Evolutionary conservation across 37 sponge, comb jelly and placozoan genomes (phyloP).

Genomic region (Lycopodina hypogea): DNA sequence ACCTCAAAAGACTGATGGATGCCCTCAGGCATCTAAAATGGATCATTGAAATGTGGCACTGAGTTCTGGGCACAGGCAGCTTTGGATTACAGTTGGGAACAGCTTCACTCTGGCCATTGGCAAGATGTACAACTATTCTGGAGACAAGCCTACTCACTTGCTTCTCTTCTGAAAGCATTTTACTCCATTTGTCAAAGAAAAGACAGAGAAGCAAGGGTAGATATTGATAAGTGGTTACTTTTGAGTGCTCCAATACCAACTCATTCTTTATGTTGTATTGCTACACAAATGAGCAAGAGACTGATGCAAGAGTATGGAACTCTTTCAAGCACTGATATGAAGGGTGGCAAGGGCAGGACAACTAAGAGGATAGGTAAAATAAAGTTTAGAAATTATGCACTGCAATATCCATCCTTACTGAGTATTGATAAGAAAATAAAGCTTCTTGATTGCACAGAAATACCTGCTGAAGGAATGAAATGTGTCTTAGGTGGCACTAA

Average conservation of each 20-base stretch:
- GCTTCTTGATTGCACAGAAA: neutral
- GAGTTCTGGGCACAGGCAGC: slow-evolving; percentile 22
- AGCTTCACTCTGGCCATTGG: slow-evolving; percentile 87
- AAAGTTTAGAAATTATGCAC: slow-evolving; percentile 31
- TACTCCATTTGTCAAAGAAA: neutral
- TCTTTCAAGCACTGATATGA: neutral
- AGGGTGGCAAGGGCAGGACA: neutral
- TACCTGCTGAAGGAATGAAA: neutral
- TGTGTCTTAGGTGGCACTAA: neutral
- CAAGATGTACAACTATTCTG: slow-evolving; percentile 73
- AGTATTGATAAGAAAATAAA: neutral
- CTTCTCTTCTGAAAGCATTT: slow-evolving; percentile 56
- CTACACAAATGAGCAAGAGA: neutral
- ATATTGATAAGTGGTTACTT: slow-evolving; percentile 80
- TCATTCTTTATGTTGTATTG: slow-evolving; percentile 37
- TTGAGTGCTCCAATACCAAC: slow-evolving; percentile 85
- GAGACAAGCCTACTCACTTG: slow-evolving; percentile 64
- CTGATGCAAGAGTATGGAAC: neutral
- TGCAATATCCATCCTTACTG: neutral
- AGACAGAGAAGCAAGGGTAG: slow-evolving; percentile 33
- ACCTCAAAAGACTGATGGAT: neutral
- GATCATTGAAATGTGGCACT: neutral
- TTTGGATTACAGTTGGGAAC: slow-evolving; percentile 81
- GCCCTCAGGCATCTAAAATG: neutral
- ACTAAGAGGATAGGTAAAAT: slow-evolving; percentile 1